Conservation (phyloP, 2,113 vertebrate species). For the Nettapus auritus region DNA sequence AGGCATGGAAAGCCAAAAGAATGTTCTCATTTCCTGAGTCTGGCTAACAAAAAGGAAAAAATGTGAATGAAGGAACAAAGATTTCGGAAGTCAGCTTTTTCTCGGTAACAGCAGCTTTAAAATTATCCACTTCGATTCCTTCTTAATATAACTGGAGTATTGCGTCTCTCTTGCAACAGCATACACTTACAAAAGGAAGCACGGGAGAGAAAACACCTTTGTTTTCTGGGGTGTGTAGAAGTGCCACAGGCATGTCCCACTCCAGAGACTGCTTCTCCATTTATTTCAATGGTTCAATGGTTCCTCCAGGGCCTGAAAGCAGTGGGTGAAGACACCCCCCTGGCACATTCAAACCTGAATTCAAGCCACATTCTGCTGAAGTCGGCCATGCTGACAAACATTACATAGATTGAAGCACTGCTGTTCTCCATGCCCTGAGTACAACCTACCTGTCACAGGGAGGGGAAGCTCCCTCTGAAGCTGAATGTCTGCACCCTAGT, state of each 20-base stretch:
- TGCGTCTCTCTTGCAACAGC: background rate
- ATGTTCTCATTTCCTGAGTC: slow-evolving; percentile 70
- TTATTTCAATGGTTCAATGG: background rate
- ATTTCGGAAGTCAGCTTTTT: slow-evolving; percentile 36
- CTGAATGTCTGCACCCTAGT: background rate
- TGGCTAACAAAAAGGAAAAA: slow-evolving; percentile 55
- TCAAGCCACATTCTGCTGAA: background rate
- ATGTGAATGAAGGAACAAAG: slow-evolving; percentile 46
- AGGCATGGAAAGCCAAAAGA: slow-evolving; percentile 53
- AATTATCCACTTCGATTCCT: background rate
- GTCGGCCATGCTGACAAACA: fast-evolving
- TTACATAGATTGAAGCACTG: background rate
- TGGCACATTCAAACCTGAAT: background rate
- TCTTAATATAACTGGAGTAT: background rate
- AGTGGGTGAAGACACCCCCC: background rate
- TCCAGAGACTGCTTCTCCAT: background rate
- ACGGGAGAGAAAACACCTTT: background rate
- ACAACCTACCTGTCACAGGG: fast-evolving
- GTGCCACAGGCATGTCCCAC: background rate
- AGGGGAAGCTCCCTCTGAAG: background rate
- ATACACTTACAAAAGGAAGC: background rate
- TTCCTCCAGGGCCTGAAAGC: background rate
- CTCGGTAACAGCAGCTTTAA: slow-evolving; percentile 10
- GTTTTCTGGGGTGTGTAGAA: background rate
- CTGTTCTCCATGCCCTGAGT: background rate